Conservation (phyloP, 2,888 invertebrate genomes). For the Gari tellinella region DNA sequence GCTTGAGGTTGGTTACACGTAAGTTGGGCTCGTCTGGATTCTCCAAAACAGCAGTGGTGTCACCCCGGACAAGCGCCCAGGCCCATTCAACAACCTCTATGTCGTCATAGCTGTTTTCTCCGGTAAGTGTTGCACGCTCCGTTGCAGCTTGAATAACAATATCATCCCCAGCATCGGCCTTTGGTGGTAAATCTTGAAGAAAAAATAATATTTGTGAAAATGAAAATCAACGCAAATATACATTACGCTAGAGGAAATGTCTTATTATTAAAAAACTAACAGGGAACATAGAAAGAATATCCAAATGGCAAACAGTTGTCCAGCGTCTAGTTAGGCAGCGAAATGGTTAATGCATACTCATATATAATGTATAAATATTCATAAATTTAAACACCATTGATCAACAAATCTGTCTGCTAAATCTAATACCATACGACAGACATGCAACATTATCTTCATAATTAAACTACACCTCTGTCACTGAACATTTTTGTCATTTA, state of each 20-base stretch:
- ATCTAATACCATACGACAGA: too few species aligned
- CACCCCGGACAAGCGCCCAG: constrained; percentile 25
- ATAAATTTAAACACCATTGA: too few species aligned
- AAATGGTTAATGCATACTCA: not conserved
- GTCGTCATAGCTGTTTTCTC: constrained; percentile 30
- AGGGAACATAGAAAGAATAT: not conserved
- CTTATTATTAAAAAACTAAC: not conserved
- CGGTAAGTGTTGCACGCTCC: constrained; percentile 3
- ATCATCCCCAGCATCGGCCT: constrained; percentile 18
- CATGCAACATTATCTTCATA: too few species aligned
- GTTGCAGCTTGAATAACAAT: not conserved
- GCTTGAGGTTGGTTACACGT: not conserved
- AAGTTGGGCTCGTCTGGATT: not conserved
- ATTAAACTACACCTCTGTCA: too few species aligned
- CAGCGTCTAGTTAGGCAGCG: not conserved
- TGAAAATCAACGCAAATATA: too few species aligned
- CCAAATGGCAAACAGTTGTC: not conserved
- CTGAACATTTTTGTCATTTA: too few species aligned
- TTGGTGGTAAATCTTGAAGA: constrained; percentile 18
- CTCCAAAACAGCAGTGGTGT: not conserved
- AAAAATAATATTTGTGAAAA: too few species aligned
- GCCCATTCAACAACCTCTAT: constrained; percentile 19
- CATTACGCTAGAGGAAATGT: too few species aligned
- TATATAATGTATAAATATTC: too few species aligned
- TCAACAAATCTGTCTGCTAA: too few species aligned